phyloP scores from a whole-genome alignment of 2,113 vertebrate species.

The Ictalurus furcatus region DNA sequence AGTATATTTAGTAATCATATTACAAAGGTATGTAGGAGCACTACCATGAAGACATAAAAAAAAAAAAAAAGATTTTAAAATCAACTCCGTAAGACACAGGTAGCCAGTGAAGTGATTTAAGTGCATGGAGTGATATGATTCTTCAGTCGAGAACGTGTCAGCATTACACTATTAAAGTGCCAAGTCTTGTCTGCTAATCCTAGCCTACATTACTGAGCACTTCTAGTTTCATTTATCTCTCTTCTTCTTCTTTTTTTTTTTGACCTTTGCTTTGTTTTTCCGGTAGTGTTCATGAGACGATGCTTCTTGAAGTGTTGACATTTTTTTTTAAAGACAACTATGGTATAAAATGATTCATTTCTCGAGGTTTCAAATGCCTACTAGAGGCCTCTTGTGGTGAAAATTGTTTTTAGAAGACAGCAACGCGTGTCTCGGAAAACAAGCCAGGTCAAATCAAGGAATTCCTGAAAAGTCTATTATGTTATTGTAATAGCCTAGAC shows the following conservation, averaged over 20 bases:
- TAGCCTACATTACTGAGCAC: neutral
- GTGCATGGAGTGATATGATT: too few species aligned
- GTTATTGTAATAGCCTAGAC: neutral
- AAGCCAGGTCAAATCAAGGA: neutral
- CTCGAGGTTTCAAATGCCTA: neutral
- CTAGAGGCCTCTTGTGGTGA: neutral
- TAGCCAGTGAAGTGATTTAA: too few species aligned
- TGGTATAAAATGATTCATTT: neutral
- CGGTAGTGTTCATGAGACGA: neutral
- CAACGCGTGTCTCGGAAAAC: neutral
- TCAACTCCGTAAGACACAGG: too few species aligned
- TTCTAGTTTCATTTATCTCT: neutral
- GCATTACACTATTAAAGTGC: neutral
- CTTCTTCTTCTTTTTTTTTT: neutral
- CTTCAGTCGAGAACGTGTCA: too few species aligned
- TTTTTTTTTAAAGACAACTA: neutral
- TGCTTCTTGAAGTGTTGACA: neutral
- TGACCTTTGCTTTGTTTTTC: neutral
- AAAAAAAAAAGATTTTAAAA: too few species aligned
- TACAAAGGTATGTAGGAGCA: too few species aligned
- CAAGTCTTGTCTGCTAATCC: neutral
- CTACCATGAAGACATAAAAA: too few species aligned
- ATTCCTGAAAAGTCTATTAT: neutral
- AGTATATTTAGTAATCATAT: too few species aligned
- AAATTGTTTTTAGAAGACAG: neutral